Evolutionary conservation across 2,113 vertebrate genomes (phyloP), one percentile per base, ranked within the genome.

Genomic region (Notechis scutatus): DNA sequence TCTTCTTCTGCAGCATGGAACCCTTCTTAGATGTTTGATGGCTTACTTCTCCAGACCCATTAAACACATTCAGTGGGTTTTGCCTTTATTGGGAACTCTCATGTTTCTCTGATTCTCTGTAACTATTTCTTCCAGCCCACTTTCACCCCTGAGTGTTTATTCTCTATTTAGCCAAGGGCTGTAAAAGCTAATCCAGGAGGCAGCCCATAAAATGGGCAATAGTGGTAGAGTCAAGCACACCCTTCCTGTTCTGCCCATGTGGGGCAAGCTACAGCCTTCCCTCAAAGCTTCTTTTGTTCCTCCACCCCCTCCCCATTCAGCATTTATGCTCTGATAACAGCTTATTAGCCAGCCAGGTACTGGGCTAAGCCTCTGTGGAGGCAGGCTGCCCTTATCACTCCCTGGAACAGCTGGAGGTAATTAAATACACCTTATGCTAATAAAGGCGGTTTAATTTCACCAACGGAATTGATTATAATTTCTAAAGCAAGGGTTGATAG

Each of bases 261-360:
- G 54, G 64, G 50, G 34, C 87, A 87, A 45, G 59, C n/a, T 3
- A 34, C 24, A 87, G 24, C 54, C 87, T 55, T 74, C 47, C 88
- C 93, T 97, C 90, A 97, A 97, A 97, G 96, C 94, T 89, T 54
- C 87, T 95, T 97, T 97, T 97, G 97, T 97, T 97, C 93, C 88
- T 0, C 0, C 57, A 61, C 9, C 57, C 57, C 9, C 81, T 94
- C 92, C 95, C 96, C 92, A 12, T 93, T 42, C 86, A 88, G 95
- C 0, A 3, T 52, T 85, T 0, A 42, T 85, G 54, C 91, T 96
- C 95, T 85, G 92, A 96, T 97, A 96, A 97, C 95, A 94, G 96
- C 95, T 95, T 90, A 94, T 0, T 15, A 92, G 47, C 0, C 5
- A 90, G 95, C 94, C 96, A 95, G 92, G 47, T 55, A 56, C 92